Evolutionary conservation across 2,888 invertebrate genomes (phyloP).

Genomic region (Lumbricus terrestris): DNA sequence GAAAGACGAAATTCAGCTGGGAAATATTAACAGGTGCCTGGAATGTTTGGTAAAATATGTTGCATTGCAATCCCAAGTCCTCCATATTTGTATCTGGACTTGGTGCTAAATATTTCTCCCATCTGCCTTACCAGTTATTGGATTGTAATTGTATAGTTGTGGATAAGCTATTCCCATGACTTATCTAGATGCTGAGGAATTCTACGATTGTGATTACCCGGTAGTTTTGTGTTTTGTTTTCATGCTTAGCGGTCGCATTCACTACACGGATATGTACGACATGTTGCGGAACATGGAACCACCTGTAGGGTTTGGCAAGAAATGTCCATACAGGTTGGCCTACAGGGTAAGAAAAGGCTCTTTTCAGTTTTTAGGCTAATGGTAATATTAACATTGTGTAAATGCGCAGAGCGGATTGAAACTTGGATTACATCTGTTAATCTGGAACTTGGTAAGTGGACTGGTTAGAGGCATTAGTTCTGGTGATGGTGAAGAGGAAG

Average conservation of each 20-base stretch:
- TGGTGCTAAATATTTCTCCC: too few relatives aligned
- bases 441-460: neutral
- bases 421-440: neutral
- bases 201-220: neutral
- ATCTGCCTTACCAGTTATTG: too few relatives aligned
- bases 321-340: conserved; percentile 97
- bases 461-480: neutral
- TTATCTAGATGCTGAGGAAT: neutral
- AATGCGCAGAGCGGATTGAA: neutral
- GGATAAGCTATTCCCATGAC: too few relatives aligned
- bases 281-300: conserved; percentile 99
- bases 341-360: conserved; percentile 76
- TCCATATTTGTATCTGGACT: too few relatives aligned
- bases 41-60: neutral
- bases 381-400: too few relatives aligned
- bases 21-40: neutral
- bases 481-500: neutral
- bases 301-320: conserved; percentile 98
- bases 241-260: conserved; percentile 83
- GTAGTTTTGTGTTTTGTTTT: neutral
- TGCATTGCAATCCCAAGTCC: too few relatives aligned
- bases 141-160: too few relatives aligned
- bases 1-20: neutral
- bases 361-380: neutral
- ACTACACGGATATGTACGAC: conserved; percentile 99